Evolutionary conservation across 2,797 vertebrate genomes (phyloP), one percentile per base, ranked within the genome.

Genomic region (Enteromius viviparus): DNA sequence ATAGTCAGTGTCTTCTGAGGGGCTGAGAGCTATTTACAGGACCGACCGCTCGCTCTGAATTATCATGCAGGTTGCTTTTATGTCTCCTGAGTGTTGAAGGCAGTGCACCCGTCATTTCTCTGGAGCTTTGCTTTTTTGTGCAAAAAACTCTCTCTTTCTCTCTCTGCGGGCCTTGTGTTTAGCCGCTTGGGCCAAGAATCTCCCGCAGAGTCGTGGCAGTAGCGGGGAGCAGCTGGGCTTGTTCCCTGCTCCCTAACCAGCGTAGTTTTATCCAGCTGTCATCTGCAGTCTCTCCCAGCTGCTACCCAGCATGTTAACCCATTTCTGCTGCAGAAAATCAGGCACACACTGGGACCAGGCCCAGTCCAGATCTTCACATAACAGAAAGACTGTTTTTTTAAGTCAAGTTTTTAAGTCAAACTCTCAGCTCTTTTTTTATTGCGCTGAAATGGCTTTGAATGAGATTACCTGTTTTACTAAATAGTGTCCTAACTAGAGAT

Each of bases 221-320:
- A 87, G 84, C 88, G 88, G 89, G 85, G 91, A 94, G 92, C 94
- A 95, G 93, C 94, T 95, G 94, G 92, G 89, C 85, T 86, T 87
- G 82, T 87, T 89, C 88, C 84, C 78, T 87, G 86, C 89, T 91
- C 88, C 91, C 90, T 90, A 92, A 93, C 92, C 91, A 92, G 90
- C 74, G 90, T 89, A 92, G 91, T 92, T 89, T 89, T 92, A 90
- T 93, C 91, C 95, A 95, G 94, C 93, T 95, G 95, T 94, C 93
- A 94, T 94, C 92, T 94, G 93, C 90, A 91, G 74, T 53, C 66
- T 84, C 87, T 92, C 93, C 93, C 93, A 95, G 93, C 92, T 95
- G 94, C 92, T 89, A 79, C 90, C 88, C 81, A 58, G 66, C 62
- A 82, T 82, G 82, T 81, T 83, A 85, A 86, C 86, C 82, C 78